A percentile compares a stretch with the other conserved stretches of the same genome.
These are phyloP conservation scores for Serilophus lunatus DNA, from an alignment of 2,113 vertebrate species.

Conservation along the genomic window DNA sequence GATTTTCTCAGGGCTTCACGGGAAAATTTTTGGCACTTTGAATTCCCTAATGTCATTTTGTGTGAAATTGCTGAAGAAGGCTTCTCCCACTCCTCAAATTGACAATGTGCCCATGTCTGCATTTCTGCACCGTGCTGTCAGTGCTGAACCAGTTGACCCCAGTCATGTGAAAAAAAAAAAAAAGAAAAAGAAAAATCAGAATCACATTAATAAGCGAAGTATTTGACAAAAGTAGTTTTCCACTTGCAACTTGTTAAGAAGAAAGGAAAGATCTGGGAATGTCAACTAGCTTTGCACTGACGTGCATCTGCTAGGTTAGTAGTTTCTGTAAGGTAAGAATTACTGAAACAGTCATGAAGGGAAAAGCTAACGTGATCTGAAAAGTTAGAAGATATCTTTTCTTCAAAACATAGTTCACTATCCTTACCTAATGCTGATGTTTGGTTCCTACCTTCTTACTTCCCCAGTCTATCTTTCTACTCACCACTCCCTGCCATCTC, in stretches of 20 bases:
- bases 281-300: neutral
- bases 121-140: slow-evolving; percentile 23
- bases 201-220: neutral
- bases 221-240: slow-evolving; percentile 11
- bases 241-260: neutral
- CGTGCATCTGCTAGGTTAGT: neutral
- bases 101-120: neutral
- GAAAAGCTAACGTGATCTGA: neutral
- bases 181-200: neutral
- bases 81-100: neutral
- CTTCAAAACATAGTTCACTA: neutral
- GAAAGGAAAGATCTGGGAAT: neutral
- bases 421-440: neutral
- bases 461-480: neutral
- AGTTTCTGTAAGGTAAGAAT: neutral
- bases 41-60: slow-evolving; percentile 31
- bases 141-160: neutral
- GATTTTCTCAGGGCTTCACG: slow-evolving; percentile 15
- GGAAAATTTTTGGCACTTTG: slow-evolving; percentile 34
- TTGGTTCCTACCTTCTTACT: neutral
- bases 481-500: neutral
- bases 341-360: neutral
- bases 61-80: slow-evolving; percentile 35
- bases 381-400: neutral
- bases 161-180: neutral